Conservation (phyloP, 2,888 invertebrate genomes). For the Acheta domesticus region DNA sequence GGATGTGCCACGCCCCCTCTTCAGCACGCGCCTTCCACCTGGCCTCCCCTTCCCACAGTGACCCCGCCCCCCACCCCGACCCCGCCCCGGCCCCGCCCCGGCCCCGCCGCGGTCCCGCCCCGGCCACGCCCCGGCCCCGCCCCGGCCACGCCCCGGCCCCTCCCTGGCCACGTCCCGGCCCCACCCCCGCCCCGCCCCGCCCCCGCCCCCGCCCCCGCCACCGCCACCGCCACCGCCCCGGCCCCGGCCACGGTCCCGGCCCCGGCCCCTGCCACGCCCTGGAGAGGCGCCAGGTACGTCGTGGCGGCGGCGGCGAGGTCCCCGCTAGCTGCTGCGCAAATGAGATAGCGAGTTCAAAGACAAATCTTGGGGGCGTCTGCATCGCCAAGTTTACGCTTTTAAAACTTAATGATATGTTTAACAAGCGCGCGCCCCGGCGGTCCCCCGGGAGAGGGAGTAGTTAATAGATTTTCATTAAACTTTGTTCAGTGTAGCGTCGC, state of each 20-base stretch:
- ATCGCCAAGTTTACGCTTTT: constrained; percentile 18
- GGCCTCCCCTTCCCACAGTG: neutral
- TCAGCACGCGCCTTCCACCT: neutral
- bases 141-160: no score
- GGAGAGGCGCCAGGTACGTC: no score
- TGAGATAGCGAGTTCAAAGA: constrained; percentile 18
- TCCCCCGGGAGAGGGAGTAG: neutral
- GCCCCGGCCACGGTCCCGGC: no score
- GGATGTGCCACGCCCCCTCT: neutral
- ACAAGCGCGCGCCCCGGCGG: neutral
- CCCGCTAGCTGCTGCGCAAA: neutral
- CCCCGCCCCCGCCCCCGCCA: no score
- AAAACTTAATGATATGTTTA: constrained; percentile 18
- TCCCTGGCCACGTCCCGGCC: no score
- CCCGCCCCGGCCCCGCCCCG: no score
- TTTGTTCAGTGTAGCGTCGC: constrained; percentile 7
- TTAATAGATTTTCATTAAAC: constrained; percentile 18
- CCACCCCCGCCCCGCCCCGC: no score
- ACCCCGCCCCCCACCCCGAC: neutral
- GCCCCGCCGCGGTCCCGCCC: no score
- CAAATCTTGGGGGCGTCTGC: neutral
- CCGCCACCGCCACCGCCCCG: no score
- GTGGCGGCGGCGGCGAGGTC: neutral
- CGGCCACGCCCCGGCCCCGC: no score
- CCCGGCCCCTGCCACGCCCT: no score